A percentile compares a stretch with the other conserved stretches of the same genome.
Conservation (phyloP, 35 echinoderm and acorn worm species). For the Diadema setosum region DNA sequence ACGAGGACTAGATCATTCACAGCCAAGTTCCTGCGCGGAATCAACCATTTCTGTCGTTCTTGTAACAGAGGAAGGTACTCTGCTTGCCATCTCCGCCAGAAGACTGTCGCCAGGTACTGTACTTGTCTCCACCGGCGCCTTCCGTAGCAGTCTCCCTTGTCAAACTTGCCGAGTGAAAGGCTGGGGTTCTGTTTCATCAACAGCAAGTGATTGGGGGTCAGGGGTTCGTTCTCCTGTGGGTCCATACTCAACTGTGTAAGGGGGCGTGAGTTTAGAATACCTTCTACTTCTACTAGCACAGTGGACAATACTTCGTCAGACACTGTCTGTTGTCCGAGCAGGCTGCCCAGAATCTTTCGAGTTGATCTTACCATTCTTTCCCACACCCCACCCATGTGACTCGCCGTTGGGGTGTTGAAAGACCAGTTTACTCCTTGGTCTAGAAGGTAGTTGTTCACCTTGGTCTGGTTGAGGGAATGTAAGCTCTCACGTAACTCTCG, state of each 20-base stretch:
- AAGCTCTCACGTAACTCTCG: slow-evolving; percentile 32
- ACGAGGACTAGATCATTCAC: no score
- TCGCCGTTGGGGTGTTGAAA: no score
- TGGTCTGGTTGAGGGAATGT: neutral
- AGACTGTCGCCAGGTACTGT: no score
- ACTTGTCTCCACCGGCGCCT: no score
- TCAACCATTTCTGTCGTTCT: no score
- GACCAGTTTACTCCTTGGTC: neutral
- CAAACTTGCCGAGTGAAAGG: no score
- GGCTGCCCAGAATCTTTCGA: neutral
- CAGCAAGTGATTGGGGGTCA: slow-evolving; percentile 36
- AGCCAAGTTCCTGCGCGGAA: no score
- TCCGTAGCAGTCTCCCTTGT: no score
- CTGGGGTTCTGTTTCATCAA: slow-evolving; percentile 37
- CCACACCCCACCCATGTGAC: no score
- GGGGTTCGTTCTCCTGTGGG: neutral
- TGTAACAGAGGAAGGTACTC: no score
- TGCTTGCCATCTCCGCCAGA: slow-evolving; percentile 50
- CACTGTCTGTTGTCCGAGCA: neutral
- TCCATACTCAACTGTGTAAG: neutral
- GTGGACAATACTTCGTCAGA: neutral
- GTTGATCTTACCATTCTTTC: neutral
- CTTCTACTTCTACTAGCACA: neutral
- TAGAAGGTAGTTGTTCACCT: no score
- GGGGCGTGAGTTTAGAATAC: slow-evolving; percentile 25